Evolutionary conservation across 2,797 vertebrate genomes (phyloP).

Genomic region (Erpetoichthys calabaricus): DNA sequence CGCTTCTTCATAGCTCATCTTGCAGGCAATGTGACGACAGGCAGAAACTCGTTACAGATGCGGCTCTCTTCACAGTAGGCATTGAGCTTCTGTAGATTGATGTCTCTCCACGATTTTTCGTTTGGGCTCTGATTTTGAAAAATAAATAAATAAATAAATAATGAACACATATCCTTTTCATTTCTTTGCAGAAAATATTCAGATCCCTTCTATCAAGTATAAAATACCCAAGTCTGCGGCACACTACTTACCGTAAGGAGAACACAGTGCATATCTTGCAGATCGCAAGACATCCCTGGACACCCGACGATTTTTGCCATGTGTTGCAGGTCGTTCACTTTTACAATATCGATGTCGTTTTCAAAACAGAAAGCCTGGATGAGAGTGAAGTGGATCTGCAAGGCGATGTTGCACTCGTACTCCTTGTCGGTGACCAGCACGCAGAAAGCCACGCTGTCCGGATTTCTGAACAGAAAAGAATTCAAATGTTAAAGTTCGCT

Average conservation of each 20-base stretch:
- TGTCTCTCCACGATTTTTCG: conserved; percentile 51
- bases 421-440: conserved; percentile 71
- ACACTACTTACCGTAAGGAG: conserved; percentile 71
- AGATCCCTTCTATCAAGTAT: background rate
- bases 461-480: conserved; percentile 49
- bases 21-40: too few species aligned
- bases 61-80: conserved; percentile 57
- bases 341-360: conserved; percentile 85
- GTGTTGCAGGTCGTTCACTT: conserved; percentile 66
- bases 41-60: background rate
- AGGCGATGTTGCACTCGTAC: conserved; percentile 75
- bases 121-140: conserved; percentile 35
- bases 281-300: conserved; percentile 42
- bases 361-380: conserved; percentile 96
- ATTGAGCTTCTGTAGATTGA: conserved; percentile 54
- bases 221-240: background rate
- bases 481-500: background rate
- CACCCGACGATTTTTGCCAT: conserved; percentile 62
- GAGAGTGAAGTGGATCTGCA: conserved; percentile 94
- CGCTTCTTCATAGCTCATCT: too few species aligned
- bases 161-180: background rate
- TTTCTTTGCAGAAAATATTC: too few species aligned
- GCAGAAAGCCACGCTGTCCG: conserved; percentile 77
- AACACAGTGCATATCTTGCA: conserved; percentile 77
- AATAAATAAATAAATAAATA: conserved; percentile 11